phyloP scores from a whole-genome alignment of 2,888 invertebrate genomes.

The Melangyna quadrimaculata region DNA sequence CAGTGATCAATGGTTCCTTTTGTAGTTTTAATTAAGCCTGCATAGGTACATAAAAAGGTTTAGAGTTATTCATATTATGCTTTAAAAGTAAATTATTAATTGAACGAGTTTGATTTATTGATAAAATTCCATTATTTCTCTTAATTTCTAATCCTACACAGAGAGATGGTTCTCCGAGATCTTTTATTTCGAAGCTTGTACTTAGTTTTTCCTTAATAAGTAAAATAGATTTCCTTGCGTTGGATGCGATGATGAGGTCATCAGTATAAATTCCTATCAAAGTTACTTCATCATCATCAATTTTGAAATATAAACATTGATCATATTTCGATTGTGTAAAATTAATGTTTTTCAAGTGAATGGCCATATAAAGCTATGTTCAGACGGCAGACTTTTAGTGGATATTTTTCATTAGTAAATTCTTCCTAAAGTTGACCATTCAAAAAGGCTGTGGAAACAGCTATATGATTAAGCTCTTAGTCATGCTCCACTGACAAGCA shows the following conservation, averaged over 20 bases:
- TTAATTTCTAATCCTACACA: background rate
- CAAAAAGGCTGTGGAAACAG: conserved; percentile 52
- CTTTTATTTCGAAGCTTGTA: background rate
- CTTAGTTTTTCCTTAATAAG: background rate
- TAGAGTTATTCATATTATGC: background rate
- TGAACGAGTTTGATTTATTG: background rate
- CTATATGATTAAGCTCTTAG: too few species aligned
- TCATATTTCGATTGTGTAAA: conserved; percentile 22
- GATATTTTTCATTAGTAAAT: background rate
- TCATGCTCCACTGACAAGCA: conserved; percentile 49
- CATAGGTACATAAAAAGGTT: background rate
- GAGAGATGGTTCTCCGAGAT: background rate
- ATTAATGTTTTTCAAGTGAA: background rate
- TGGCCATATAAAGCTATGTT: conserved; percentile 21
- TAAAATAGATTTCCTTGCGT: background rate
- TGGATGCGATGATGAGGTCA: conserved; percentile 17
- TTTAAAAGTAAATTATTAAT: background rate
- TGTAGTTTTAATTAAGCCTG: background rate
- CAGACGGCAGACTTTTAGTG: conserved; percentile 11
- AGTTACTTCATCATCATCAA: background rate
- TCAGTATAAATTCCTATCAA: too few species aligned
- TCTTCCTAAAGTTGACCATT: conserved; percentile 1
- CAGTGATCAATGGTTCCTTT: conserved; percentile 9
- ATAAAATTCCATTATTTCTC: background rate
- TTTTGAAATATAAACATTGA: conserved; percentile 15